These are phyloP conservation scores for Colius striatus DNA, from an alignment of 2,113 vertebrate genomes.

Conservation along the genomic window DNA sequence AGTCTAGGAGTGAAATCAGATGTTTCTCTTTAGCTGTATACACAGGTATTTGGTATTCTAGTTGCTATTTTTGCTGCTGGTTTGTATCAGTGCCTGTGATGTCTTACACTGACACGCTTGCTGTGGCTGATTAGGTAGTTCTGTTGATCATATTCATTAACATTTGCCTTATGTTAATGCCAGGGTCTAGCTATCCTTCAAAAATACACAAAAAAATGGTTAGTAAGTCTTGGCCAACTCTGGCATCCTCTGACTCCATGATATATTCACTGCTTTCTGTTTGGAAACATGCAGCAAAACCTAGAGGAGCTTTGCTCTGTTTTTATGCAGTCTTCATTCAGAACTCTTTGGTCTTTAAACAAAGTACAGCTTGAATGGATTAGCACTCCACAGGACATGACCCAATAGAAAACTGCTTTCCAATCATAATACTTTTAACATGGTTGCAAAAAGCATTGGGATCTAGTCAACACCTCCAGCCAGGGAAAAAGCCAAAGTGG, in stretches of 20 bases:
- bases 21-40: neutral
- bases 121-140: neutral
- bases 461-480: neutral
- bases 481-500: neutral
- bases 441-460: neutral
- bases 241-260: neutral
- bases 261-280: neutral
- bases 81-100: neutral
- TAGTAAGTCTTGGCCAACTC: neutral
- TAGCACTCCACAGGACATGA: neutral
- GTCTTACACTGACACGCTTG: accelerated
- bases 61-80: neutral
- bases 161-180: neutral
- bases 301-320: neutral
- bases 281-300: neutral
- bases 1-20: neutral
- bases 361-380: neutral
- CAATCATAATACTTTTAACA: neutral
- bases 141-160: neutral
- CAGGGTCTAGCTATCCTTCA: neutral
- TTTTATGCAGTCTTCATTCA: neutral
- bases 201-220: neutral
- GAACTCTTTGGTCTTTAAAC: neutral
- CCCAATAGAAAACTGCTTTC: neutral
- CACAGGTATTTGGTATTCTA: neutral